Conservation (phyloP, 2,888 invertebrate species). For the Drosophila affinis region DNA sequence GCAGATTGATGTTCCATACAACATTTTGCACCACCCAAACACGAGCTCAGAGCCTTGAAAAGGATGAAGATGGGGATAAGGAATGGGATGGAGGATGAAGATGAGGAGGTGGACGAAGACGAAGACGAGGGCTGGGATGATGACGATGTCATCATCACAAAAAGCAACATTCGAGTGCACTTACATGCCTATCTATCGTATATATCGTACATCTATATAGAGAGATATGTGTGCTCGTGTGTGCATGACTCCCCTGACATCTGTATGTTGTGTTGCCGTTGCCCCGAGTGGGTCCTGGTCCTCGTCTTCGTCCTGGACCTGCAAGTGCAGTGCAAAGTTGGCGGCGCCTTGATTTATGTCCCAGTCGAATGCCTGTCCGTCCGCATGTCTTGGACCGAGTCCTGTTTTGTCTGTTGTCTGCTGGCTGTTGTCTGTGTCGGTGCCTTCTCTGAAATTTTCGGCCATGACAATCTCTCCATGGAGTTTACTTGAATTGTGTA, state of each 20-base stretch:
- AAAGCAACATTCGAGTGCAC: slow-evolving; percentile 66
- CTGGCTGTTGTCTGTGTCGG: slow-evolving; percentile 7
- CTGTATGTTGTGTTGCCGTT: neutral
- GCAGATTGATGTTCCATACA: slow-evolving; percentile 67
- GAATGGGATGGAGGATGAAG: neutral
- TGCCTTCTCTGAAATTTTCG: slow-evolving; percentile 30
- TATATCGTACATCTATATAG: slow-evolving; percentile 30
- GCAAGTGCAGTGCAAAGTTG: slow-evolving; percentile 56
- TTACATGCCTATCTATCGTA: slow-evolving; percentile 66
- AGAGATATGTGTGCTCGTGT: slow-evolving; percentile 21
- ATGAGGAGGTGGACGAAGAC: neutral
- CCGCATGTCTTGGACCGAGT: slow-evolving; percentile 10
- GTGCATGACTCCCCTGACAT: slow-evolving; percentile 15
- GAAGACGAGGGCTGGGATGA: slow-evolving; percentile 5
- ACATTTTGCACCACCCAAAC: slow-evolving; percentile 24
- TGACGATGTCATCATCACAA: slow-evolving; percentile 46
- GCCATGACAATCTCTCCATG: slow-evolving; percentile 37
- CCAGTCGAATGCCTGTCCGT: slow-evolving; percentile 42
- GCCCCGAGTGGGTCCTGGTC: slow-evolving; percentile 3
- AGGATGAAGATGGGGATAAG: too few species aligned
- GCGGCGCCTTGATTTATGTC: slow-evolving; percentile 68
- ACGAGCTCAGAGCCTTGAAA: neutral
- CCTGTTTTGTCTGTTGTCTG: slow-evolving; percentile 2
- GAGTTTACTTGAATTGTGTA: slow-evolving; percentile 56
- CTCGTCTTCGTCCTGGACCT: slow-evolving; percentile 4